Evolutionary conservation across 2,113 vertebrate genomes (phyloP).

Genomic region (Lepidothrix coronata): DNA sequence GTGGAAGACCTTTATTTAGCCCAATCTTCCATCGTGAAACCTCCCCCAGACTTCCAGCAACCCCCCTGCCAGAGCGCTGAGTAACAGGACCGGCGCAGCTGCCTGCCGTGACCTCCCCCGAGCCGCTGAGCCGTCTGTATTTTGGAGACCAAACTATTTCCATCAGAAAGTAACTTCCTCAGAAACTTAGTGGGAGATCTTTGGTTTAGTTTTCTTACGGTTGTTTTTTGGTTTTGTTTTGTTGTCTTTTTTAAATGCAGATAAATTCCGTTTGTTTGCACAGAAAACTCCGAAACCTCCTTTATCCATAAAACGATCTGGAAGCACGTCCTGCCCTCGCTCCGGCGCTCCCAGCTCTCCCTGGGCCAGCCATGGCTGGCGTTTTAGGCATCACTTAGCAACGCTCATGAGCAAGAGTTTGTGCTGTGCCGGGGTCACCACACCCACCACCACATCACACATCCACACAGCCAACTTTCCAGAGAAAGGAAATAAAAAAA

Average conservation of each 20-base stretch:
- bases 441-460: constrained; percentile 19
- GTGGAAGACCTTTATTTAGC: constrained; percentile 65
- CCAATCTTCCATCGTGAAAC: constrained; percentile 44
- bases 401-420: not conserved
- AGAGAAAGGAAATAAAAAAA: not conserved
- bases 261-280: not conserved
- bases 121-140: not conserved
- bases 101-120: not conserved
- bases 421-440: not conserved
- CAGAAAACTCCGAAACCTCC: not conserved
- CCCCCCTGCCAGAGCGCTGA: constrained; percentile 22
- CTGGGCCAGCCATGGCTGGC: not conserved
- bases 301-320: not conserved
- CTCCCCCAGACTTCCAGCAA: constrained; percentile 45
- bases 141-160: constrained; percentile 9
- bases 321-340: not conserved
- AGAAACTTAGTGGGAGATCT: not conserved
- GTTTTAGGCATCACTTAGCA: not conserved
- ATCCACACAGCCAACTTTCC: not conserved
- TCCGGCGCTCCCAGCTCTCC: not conserved
- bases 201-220: not conserved
- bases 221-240: no score
- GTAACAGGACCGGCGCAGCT: constrained; percentile 35
- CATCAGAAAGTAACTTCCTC: constrained; percentile 6
- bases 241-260: not conserved